Conservation (phyloP, 2,113 vertebrate species). For the Xenus cinereus region DNA sequence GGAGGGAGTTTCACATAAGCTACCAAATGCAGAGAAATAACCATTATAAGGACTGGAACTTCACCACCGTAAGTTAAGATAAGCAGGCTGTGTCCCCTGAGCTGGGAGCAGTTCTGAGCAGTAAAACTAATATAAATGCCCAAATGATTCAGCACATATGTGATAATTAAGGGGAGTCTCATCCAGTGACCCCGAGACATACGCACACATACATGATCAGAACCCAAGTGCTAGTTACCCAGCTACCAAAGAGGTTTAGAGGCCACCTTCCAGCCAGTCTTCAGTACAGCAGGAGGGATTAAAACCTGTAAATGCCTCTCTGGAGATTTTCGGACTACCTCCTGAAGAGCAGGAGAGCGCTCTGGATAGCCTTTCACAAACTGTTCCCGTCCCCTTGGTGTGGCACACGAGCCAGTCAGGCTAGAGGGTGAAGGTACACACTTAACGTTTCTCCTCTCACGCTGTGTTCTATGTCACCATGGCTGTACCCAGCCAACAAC, state of each 20-base stretch:
- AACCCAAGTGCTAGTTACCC: background rate
- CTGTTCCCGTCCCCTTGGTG: background rate
- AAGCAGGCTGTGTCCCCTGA: background rate
- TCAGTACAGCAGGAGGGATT: background rate
- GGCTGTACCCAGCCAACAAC: background rate
- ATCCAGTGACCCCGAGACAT: background rate
- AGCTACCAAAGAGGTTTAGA: background rate
- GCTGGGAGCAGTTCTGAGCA: background rate
- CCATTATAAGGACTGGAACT: background rate
- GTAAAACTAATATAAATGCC: background rate
- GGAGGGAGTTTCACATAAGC: slow-evolving; percentile 95
- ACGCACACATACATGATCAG: background rate
- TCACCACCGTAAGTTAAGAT: background rate
- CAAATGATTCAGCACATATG: background rate
- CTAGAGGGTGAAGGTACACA: background rate
- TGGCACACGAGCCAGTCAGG: background rate
- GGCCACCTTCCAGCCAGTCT: background rate
- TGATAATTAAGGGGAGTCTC: background rate
- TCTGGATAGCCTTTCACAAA: background rate
- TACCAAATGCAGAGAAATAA: slow-evolving; percentile 47
- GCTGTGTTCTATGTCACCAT: rapidly evolving
- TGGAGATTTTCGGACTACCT: background rate
- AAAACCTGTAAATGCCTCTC: background rate
- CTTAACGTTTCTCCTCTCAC: background rate
- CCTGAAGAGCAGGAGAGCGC: rapidly evolving